Evolutionary conservation across 2,797 vertebrate species (phyloP).

Genomic region (Protonibea diacanthus): DNA sequence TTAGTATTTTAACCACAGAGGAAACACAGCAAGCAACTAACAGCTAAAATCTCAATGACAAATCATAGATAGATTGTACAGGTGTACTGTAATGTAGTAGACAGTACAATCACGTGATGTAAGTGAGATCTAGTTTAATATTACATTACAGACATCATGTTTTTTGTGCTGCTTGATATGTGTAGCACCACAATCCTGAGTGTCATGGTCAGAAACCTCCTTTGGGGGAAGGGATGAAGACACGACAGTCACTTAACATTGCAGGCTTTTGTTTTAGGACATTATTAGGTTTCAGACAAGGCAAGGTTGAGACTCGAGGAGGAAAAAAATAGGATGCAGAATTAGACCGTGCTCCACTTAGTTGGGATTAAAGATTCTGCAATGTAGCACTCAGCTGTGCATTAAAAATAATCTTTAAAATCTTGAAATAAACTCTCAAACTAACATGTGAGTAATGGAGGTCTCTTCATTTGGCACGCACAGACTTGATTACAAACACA

Average conservation of each 20-base stretch:
- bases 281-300: conserved; percentile 15
- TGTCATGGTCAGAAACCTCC: background rate
- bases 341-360: background rate
- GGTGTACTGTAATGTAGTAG: background rate
- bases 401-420: conserved; percentile 36
- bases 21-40: background rate
- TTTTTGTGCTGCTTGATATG: background rate
- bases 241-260: conserved; percentile 17
- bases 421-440: conserved; percentile 24
- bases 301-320: background rate
- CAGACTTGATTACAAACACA: conserved; percentile 53
- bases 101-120: background rate
- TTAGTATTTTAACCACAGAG: conserved; percentile 14
- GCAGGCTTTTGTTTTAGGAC: background rate
- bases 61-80: background rate
- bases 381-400: conserved; percentile 1
- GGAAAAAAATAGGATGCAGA: background rate
- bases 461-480: conserved; percentile 34
- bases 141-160: background rate
- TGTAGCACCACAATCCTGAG: background rate
- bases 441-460: conserved; percentile 14
- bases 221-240: background rate
- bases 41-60: background rate
- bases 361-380: background rate
- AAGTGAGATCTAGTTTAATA: background rate